Conservation (phyloP, 2,797 vertebrate species). For the Peromyscus attwateri region DNA sequence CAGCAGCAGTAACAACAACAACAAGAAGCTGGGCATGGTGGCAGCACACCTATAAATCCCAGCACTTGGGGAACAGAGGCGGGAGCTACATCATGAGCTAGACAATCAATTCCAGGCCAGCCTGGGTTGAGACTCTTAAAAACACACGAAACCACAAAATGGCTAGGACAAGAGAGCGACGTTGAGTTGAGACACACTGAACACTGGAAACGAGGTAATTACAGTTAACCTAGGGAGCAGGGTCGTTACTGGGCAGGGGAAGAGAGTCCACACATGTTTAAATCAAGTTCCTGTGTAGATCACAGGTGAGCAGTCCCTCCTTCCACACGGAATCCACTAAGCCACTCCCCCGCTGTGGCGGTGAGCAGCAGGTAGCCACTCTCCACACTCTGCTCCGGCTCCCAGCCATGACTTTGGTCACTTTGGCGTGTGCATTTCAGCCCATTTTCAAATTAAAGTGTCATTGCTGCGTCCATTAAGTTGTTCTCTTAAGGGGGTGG, state of each 20-base stretch:
- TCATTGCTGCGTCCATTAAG: neutral
- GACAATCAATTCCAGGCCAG: neutral
- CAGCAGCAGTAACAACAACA: neutral
- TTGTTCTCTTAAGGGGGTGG: neutral
- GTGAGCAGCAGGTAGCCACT: neutral
- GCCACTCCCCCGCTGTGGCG: neutral
- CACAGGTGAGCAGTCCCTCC: neutral
- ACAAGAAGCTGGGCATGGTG: neutral
- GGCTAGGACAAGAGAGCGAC: neutral
- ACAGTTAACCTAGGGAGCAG: neutral
- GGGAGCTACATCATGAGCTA: neutral
- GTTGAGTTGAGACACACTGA: neutral
- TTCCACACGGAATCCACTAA: neutral
- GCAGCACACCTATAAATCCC: neutral
- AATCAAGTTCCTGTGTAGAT: conserved; percentile 14
- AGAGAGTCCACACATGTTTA: neutral
- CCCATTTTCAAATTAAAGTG: conserved; percentile 42
- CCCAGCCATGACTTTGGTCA: neutral
- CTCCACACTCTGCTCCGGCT: neutral
- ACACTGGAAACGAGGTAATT: conserved; percentile 31
- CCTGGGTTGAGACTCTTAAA: neutral
- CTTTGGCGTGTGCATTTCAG: neutral
- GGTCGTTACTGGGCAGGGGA: neutral
- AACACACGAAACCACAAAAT: neutral
- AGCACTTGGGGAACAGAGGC: neutral